These are phyloP conservation scores for Apodemia zela DNA, from an alignment of 2,888 invertebrate genomes.

Conservation along the genomic window DNA sequence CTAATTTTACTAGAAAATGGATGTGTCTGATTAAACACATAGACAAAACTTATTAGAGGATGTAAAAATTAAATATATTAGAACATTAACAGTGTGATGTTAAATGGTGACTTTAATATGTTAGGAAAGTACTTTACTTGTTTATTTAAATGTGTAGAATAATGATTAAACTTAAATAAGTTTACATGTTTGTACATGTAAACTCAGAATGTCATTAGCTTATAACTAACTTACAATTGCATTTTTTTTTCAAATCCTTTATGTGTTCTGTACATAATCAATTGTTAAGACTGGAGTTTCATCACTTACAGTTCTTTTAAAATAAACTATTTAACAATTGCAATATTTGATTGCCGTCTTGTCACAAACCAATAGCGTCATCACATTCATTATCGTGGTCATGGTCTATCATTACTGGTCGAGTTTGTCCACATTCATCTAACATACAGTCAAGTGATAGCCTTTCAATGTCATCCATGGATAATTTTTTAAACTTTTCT, in stretches of 20 bases:
- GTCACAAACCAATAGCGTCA: constrained; percentile 33
- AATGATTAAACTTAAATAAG: background rate
- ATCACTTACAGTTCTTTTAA: constrained; percentile 9
- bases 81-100: background rate
- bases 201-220: constrained; percentile 9
- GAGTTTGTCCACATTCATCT: constrained; percentile 28
- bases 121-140: background rate
- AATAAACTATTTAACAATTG: constrained; percentile 23
- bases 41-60: background rate
- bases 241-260: background rate
- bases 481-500: constrained; percentile 74
- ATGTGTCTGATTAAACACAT: background rate
- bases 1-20: background rate
- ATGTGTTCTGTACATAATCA: constrained; percentile 9
- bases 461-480: constrained; percentile 82
- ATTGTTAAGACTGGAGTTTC: background rate
- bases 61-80: background rate
- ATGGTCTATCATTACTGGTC: constrained; percentile 35
- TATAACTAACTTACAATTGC: constrained; percentile 10
- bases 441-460: constrained; percentile 34
- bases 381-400: constrained; percentile 47
- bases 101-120: constrained; percentile 9
- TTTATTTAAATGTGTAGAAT: constrained; percentile 1
- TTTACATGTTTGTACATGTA: background rate
- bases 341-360: constrained; percentile 22